These are phyloP conservation scores for Cerceris ruficornis DNA, from an alignment of 2,888 invertebrate species.

Conservation along the genomic window DNA sequence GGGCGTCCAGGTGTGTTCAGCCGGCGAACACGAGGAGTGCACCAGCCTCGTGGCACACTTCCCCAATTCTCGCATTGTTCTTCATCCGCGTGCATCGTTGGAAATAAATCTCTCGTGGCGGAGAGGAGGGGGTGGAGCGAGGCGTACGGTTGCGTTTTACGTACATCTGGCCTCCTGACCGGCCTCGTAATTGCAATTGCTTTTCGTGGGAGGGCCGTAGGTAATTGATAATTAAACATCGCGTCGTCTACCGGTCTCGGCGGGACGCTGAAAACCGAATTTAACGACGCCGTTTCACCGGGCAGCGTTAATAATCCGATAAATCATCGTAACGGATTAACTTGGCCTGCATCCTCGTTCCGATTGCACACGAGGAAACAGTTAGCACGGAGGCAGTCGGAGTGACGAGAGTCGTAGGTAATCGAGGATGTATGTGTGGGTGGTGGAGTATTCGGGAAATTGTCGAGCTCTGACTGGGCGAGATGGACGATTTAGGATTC, in stretches of 20 bases:
- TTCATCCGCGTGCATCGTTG: conserved; percentile 59
- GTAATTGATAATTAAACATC: conserved; percentile 68
- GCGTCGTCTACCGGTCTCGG: conserved; percentile 26
- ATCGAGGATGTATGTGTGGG: too few species aligned
- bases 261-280: conserved; percentile 42
- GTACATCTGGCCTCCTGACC: conserved; percentile 49
- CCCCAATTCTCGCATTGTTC: conserved; percentile 76
- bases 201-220: conserved; percentile 61
- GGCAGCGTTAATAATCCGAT: conserved; percentile 62
- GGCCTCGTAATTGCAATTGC: conserved; percentile 51
- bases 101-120: conserved; percentile 57
- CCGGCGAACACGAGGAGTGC: conserved; percentile 38
- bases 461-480: too few species aligned
- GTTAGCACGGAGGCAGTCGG: conserved; percentile 20
- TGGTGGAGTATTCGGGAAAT: too few species aligned
- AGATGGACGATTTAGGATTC: too few species aligned
- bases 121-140: background rate
- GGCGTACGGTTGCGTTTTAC: background rate
- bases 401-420: too few species aligned
- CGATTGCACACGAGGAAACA: conserved; percentile 28
- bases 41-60: conserved; percentile 72
- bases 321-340: conserved; percentile 66
- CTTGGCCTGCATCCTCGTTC: conserved; percentile 41
- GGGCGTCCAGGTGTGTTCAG: conserved; percentile 54
- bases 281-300: conserved; percentile 57